Evolutionary conservation across 2,888 invertebrate species (phyloP).

Genomic region (Zaprionus bogoriensis): DNA sequence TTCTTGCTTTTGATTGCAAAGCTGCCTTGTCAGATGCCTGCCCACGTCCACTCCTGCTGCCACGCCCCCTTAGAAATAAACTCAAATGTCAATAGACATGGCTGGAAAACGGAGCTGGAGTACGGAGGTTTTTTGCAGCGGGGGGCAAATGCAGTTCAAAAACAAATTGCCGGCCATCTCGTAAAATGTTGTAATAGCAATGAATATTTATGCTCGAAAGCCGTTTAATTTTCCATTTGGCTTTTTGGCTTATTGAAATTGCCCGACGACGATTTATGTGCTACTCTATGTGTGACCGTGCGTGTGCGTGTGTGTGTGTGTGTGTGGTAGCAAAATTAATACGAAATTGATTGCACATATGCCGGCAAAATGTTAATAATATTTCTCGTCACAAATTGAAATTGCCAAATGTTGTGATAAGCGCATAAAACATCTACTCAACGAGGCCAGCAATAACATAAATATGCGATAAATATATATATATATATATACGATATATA

Average conservation of each 20-base stretch:
- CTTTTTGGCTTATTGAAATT: slow-evolving; percentile 70
- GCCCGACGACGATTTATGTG: slow-evolving; percentile 53
- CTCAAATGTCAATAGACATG: slow-evolving; percentile 26
- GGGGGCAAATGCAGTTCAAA: background rate
- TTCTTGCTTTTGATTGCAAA: slow-evolving; percentile 63
- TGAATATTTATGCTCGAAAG: slow-evolving; percentile 68
- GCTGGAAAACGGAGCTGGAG: background rate
- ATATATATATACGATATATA: no score
- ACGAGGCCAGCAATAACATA: background rate
- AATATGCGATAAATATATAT: background rate
- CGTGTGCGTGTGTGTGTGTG: background rate
- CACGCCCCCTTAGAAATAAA: slow-evolving; percentile 10
- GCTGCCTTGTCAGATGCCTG: slow-evolving; percentile 14
- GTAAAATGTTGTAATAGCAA: slow-evolving; percentile 67
- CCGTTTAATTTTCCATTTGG: slow-evolving; percentile 69
- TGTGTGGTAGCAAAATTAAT: slow-evolving; percentile 59
- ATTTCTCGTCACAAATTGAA: slow-evolving; percentile 31
- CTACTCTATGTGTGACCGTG: no score
- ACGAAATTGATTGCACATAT: slow-evolving; percentile 66
- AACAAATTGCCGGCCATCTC: slow-evolving; percentile 50
- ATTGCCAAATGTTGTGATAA: slow-evolving; percentile 39
- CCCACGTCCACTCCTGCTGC: background rate
- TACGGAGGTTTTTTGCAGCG: background rate
- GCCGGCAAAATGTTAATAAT: slow-evolving; percentile 42
- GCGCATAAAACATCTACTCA: slow-evolving; percentile 19